These are phyloP conservation scores for Oncorhynchus kisutch DNA, from an alignment of 2,113 vertebrate genomes.

Conservation along the genomic window DNA sequence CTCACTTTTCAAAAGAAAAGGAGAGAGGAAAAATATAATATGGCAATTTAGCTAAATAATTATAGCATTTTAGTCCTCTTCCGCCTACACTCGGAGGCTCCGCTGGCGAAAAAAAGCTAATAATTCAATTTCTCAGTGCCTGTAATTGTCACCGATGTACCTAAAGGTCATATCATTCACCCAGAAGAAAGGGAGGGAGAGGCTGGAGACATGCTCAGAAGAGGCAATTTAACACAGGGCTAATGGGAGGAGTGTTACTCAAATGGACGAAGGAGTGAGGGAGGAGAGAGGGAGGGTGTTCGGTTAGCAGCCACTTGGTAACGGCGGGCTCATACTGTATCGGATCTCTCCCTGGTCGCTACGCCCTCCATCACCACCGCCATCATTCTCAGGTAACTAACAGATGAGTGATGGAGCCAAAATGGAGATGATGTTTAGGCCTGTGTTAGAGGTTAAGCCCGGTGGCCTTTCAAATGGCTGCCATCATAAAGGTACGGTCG, in stretches of 20 bases:
- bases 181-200: slow-evolving; percentile 64
- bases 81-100: slow-evolving; percentile 67
- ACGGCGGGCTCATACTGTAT: too few relatives aligned
- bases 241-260: slow-evolving; percentile 65
- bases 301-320: too few relatives aligned
- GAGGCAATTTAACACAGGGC: slow-evolving; percentile 72
- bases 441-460: background rate
- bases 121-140: slow-evolving; percentile 81
- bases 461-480: background rate
- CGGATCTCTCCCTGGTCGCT: background rate
- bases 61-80: slow-evolving; percentile 75
- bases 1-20: slow-evolving; percentile 26
- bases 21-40: slow-evolving; percentile 74
- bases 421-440: background rate
- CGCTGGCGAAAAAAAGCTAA: slow-evolving; percentile 70
- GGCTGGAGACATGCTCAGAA: slow-evolving; percentile 67
- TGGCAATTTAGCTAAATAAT: slow-evolving; percentile 83
- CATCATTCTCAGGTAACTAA: background rate
- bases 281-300: background rate
- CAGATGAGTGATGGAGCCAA: background rate
- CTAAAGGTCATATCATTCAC: slow-evolving; percentile 82
- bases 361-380: background rate
- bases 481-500: background rate
- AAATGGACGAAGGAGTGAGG: slow-evolving; percentile 61
- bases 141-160: slow-evolving; percentile 80